Conservation (phyloP, 2,797 vertebrate species). For the Prunella strophiata region DNA sequence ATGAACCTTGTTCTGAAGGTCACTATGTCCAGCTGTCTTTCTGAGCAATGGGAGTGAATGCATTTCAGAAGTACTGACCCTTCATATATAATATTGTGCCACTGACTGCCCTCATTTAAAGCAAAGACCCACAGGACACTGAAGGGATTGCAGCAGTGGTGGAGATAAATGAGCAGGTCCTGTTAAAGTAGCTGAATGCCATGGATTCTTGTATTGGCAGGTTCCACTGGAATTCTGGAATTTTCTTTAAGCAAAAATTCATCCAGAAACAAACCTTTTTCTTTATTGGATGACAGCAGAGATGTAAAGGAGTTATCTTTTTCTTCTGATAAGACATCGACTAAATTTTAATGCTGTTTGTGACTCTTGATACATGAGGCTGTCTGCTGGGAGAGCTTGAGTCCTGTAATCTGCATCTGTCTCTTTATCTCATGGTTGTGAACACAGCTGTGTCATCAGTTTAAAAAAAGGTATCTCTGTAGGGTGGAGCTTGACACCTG, state of each 20-base stretch:
- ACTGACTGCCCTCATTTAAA: not conserved
- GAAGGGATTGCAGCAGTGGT: not conserved
- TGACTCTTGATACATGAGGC: not conserved
- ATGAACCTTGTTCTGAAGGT: conserved; percentile 29
- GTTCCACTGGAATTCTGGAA: not conserved
- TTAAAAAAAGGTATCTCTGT: not conserved
- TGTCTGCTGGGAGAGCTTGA: not conserved
- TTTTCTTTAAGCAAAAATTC: not conserved
- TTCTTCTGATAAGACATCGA: not conserved
- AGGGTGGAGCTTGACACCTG: not conserved
- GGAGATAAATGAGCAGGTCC: not conserved
- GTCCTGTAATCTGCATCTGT: not conserved
- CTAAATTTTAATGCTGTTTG: not conserved
- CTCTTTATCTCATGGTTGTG: not conserved
- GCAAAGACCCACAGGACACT: not conserved
- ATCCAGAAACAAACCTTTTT: not conserved
- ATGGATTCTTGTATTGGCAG: not conserved
- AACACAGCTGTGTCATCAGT: not conserved
- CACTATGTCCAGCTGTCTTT: not conserved
- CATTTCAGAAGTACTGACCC: not conserved
- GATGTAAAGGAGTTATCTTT: not conserved
- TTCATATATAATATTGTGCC: not conserved
- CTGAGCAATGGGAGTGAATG: not conserved
- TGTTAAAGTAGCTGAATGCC: not conserved
- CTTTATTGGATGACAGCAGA: not conserved